Evolutionary conservation across 2,797 vertebrate species (phyloP), one percentile per base, ranked within the genome.

Genomic region (Ptychadena robeensis): DNA sequence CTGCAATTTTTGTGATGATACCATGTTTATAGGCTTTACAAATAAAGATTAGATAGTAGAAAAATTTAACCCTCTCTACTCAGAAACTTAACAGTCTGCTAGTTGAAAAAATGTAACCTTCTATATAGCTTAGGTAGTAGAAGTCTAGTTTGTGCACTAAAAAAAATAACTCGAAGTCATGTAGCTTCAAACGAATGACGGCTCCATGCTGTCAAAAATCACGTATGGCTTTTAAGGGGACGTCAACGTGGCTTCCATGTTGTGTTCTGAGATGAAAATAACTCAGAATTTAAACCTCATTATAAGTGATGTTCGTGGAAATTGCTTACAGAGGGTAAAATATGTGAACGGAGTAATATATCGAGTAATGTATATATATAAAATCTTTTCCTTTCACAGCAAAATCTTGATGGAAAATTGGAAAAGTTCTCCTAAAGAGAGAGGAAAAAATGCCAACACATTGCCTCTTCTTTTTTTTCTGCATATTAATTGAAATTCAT

Each of bases 401-500:
- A 79, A 22, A 82, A 82, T 63, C 53, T 40, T 15, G 53, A 35
- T 79, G 53, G 35, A 69, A 84, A 79, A 80, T 57, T 37, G 48
- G 70, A 80, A 74, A 61, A 40, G 22, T 80, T 80, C 27, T 73
- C 32, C 38, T 9, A 66, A 31, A 66, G 6, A 37, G 14, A 59
- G 53, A 73, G 35, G 57, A 79, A 68, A 78, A 61, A 71, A 57
- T 57, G 48, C 12, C 74, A 82, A 64, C 48, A 25, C 65, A 25
- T 61, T n/a, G 65, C 64, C 28, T 40, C 73, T 79, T 53, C 73
- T 67, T 83, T 44, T 38, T 53, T n/a, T 69, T 69, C 27, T 85
- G 78, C 71, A 85, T 80, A 85, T 80, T 85, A 80, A 80, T 74
- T 85, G 53, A 64, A 71, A 85, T 80, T 80, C 82, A 80, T 85